Conservation (phyloP, 1,140 invertebrate species). For the Lepidurus packardi region DNA sequence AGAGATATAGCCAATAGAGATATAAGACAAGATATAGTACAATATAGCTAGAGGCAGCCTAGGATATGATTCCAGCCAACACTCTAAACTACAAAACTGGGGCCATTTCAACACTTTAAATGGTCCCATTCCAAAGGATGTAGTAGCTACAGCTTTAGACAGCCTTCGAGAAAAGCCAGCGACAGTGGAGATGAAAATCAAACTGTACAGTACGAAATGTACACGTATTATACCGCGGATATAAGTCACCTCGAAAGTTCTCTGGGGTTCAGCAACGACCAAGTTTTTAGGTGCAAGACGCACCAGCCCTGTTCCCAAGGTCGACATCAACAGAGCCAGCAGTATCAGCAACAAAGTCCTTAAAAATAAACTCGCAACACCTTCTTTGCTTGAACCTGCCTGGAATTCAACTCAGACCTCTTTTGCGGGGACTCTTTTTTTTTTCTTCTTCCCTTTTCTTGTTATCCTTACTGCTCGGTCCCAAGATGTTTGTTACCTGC, state of each 20-base stretch:
- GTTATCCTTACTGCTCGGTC: neutral
- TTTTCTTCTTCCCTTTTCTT: neutral
- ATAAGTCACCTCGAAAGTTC: neutral
- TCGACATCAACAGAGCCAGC: neutral
- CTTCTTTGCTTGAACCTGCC: neutral
- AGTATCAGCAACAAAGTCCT: neutral
- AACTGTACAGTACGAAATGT: no score
- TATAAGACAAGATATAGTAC: no score
- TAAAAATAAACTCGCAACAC: conserved; percentile 1
- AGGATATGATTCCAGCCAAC: no score
- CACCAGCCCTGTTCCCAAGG: conserved; percentile 11
- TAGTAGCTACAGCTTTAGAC: no score
- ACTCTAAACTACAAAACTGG: no score
- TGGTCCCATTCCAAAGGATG: no score
- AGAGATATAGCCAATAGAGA: no score
- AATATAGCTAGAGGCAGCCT: no score
- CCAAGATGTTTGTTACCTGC: conserved; percentile 17
- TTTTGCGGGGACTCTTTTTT: neutral
- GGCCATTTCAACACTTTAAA: no score
- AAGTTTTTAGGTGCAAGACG: neutral
- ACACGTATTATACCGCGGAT: neutral
- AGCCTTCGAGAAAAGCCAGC: no score
- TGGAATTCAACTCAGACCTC: neutral
- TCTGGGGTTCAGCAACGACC: neutral
- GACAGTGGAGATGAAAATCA: no score